phyloP scores from a whole-genome alignment of 2,797 vertebrate genomes.

The Coendou prehensilis region DNA sequence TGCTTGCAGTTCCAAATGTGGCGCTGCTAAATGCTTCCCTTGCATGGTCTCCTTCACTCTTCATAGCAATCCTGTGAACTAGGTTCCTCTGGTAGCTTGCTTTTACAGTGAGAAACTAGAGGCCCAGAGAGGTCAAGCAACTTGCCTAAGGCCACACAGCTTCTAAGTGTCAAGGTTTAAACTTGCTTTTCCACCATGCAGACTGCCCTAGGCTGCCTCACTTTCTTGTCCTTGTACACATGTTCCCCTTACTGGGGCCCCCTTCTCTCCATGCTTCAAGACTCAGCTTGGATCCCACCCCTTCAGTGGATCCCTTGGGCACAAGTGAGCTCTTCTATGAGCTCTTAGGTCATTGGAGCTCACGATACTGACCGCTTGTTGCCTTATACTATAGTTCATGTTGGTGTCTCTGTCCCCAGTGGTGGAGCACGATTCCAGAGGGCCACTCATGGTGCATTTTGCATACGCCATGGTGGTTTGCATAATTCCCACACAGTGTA shows the following conservation, averaged over 20 bases:
- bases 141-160: neutral
- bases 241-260: neutral
- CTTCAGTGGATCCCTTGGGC: neutral
- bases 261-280: neutral
- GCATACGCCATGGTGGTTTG: neutral
- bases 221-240: no score
- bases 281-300: neutral
- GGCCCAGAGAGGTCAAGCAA: neutral
- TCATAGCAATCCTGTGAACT: neutral
- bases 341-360: fast-evolving
- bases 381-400: neutral
- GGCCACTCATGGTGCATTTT: neutral
- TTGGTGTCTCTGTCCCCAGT: neutral
- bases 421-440: neutral
- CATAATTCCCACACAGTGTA: neutral
- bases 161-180: neutral
- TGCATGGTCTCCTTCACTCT: neutral
- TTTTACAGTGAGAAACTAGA: neutral
- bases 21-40: neutral
- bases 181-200: neutral
- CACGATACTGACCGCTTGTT: fast-evolving
- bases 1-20: neutral
- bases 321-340: neutral
- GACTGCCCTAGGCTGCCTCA: neutral
- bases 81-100: neutral